These are phyloP conservation scores for Cisticola juncidis DNA, from an alignment of 2,113 vertebrate genomes.

Conservation along the genomic window DNA sequence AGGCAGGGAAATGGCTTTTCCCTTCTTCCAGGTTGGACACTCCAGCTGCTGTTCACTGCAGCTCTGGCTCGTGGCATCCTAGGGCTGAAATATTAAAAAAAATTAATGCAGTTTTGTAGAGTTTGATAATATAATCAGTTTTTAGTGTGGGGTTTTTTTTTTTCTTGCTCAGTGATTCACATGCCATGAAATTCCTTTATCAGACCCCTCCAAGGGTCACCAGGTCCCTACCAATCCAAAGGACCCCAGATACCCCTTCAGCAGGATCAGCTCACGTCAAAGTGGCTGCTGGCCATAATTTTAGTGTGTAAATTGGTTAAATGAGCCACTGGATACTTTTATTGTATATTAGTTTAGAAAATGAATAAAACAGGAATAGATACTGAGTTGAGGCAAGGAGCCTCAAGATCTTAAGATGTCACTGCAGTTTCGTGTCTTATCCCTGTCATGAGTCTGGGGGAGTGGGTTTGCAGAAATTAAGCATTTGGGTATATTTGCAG, in stretches of 20 bases:
- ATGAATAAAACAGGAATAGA: conserved; percentile 57
- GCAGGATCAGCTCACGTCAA: conserved; percentile 32
- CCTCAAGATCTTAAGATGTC: not conserved
- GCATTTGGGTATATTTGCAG: not conserved
- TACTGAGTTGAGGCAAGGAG: conserved; percentile 33
- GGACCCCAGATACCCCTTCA: conserved; percentile 38
- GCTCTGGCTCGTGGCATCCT: not conserved
- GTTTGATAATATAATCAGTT: conserved; percentile 41
- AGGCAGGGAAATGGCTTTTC: not conserved
- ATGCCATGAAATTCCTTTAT: conserved; percentile 65
- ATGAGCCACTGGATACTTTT: conserved; percentile 35
- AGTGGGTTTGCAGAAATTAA: not conserved
- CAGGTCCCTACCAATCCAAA: conserved; percentile 39
- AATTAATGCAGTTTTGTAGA: not conserved
- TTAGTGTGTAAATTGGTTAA: conserved; percentile 27
- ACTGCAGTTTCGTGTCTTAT: not conserved
- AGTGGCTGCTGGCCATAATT: conserved; percentile 31
- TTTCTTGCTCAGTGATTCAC: conserved; percentile 17
- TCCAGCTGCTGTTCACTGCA: not conserved
- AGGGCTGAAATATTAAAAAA: not conserved
- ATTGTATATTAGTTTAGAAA: conserved; percentile 39
- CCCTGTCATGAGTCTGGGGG: not conserved
- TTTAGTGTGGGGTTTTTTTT: conserved; percentile 1
- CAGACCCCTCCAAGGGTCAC: conserved; percentile 54
- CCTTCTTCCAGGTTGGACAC: not conserved